phyloP scores from a whole-genome alignment of 1,140 invertebrate genomes.

The Octopus sinensis region DNA sequence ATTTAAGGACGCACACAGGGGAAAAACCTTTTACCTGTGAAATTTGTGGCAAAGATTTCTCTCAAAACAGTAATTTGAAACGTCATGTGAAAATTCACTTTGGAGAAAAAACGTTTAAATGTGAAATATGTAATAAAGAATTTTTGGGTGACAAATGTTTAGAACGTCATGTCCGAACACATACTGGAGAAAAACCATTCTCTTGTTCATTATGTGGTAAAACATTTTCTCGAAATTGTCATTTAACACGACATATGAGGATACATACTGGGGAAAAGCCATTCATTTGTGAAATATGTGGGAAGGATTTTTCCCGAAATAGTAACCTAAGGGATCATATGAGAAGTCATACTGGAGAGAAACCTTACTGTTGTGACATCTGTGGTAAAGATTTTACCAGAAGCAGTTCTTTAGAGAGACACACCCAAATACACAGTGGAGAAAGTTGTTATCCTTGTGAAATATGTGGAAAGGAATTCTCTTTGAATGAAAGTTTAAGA shows the following conservation, averaged over 20 bases:
- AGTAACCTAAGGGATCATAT: slow-evolving; percentile 21
- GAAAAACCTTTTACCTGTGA: slow-evolving; percentile 15
- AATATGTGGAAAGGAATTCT: slow-evolving; percentile 46
- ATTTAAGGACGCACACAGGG: slow-evolving; percentile 18
- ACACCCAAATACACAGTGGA: neutral
- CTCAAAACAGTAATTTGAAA: slow-evolving; percentile 3
- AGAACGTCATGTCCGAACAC: slow-evolving; percentile 73
- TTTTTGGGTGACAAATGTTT: slow-evolving; percentile 20
- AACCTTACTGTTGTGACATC: slow-evolving; percentile 24
- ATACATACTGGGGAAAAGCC: slow-evolving; percentile 25
- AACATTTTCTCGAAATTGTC: slow-evolving; percentile 10
- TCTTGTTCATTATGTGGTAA: slow-evolving; percentile 23
- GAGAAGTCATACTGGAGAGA: slow-evolving; percentile 50
- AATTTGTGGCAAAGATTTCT: slow-evolving; percentile 18
- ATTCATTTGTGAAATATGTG: slow-evolving; percentile 24
- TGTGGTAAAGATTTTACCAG: slow-evolving; percentile 19
- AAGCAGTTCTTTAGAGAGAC: neutral
- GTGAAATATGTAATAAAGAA: slow-evolving; percentile 20
- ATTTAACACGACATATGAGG: slow-evolving; percentile 19
- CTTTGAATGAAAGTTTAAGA: slow-evolving; percentile 12
- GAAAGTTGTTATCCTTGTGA: slow-evolving; percentile 40
- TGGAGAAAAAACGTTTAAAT: slow-evolving; percentile 20
- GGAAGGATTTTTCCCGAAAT: slow-evolving; percentile 18
- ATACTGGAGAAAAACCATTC: slow-evolving; percentile 67
- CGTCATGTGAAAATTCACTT: slow-evolving; percentile 23